These are phyloP conservation scores for Ceyx margarethae DNA, from an alignment of 2,113 vertebrate genomes.

Conservation along the genomic window DNA sequence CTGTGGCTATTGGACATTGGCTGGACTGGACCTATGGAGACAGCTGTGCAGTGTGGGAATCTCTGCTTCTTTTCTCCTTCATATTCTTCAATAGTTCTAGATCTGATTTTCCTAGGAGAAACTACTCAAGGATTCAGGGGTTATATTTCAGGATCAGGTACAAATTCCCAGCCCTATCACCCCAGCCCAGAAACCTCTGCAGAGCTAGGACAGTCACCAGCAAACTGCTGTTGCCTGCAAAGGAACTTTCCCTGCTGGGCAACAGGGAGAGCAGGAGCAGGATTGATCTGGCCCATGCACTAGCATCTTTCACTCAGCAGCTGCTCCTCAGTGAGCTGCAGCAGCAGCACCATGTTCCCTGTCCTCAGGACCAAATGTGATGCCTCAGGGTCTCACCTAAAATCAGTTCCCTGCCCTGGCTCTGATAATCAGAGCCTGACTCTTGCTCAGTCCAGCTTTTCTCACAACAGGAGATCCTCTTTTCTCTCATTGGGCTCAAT, in stretches of 20 bases:
- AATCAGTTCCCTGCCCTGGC: background rate
- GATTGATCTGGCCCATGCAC: accelerated
- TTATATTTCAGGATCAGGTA: background rate
- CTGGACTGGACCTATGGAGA: accelerated
- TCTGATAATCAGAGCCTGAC: background rate
- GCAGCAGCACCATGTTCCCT: background rate
- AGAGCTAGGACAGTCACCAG: background rate
- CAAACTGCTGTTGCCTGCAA: background rate
- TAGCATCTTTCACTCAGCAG: background rate
- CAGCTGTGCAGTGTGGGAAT: background rate
- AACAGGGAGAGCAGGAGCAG: background rate
- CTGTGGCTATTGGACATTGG: accelerated
- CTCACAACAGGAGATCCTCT: background rate
- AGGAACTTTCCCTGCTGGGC: background rate
- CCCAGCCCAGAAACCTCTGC: background rate
- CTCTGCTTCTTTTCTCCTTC: background rate
- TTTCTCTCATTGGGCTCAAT: background rate
- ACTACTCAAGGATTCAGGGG: no score
- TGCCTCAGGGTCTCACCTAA: background rate
- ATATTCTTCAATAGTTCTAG: background rate
- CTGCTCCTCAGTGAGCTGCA: background rate
- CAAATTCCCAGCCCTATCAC: background rate
- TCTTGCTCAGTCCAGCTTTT: background rate
- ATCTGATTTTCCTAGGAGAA: background rate
- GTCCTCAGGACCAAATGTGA: accelerated